Conservation (phyloP, 2,888 invertebrate genomes). For the Cynaeus angustus region DNA sequence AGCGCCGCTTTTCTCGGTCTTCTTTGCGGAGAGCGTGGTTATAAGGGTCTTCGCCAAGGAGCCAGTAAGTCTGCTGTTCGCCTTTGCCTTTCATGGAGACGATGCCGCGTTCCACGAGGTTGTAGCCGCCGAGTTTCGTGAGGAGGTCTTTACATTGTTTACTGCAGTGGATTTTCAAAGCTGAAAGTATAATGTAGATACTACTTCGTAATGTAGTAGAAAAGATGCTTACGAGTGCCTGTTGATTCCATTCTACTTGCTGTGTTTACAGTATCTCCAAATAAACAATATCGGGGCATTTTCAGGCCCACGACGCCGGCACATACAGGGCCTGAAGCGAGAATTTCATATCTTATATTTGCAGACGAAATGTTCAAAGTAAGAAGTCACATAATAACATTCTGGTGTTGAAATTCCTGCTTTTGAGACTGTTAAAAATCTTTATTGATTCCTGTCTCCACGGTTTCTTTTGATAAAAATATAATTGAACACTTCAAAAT, state of each 20-base stretch:
- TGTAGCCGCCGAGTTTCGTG: constrained; percentile 84
- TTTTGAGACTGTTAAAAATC: too few species aligned
- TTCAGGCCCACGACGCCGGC: constrained; percentile 94
- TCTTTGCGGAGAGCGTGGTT: constrained; percentile 74
- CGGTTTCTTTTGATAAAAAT: constrained; percentile 13
- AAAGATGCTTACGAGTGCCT: constrained; percentile 79
- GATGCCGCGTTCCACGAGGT: constrained; percentile 83
- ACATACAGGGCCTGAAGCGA: constrained; percentile 85
- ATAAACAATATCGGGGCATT: constrained; percentile 94
- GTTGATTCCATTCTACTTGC: constrained; percentile 92
- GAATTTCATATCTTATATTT: constrained; percentile 2
- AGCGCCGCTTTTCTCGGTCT: constrained; percentile 73
- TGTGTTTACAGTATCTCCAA: constrained; percentile 95
- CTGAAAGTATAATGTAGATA: constrained; percentile 67
- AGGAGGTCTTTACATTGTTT: constrained; percentile 81
- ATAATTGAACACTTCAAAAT: constrained; percentile 1
- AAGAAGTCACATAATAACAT: too few species aligned
- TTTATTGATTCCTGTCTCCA: constrained; percentile 1
- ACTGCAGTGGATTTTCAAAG: constrained; percentile 89
- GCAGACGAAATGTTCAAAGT: background rate
- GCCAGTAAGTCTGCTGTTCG: constrained; percentile 88
- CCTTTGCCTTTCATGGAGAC: constrained; percentile 90
- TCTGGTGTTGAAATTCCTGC: background rate
- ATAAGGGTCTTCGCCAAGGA: constrained; percentile 82
- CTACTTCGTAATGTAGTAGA: too few species aligned